phyloP scores from a whole-genome alignment of 2,113 vertebrate genomes.

The Pavo muticus region DNA sequence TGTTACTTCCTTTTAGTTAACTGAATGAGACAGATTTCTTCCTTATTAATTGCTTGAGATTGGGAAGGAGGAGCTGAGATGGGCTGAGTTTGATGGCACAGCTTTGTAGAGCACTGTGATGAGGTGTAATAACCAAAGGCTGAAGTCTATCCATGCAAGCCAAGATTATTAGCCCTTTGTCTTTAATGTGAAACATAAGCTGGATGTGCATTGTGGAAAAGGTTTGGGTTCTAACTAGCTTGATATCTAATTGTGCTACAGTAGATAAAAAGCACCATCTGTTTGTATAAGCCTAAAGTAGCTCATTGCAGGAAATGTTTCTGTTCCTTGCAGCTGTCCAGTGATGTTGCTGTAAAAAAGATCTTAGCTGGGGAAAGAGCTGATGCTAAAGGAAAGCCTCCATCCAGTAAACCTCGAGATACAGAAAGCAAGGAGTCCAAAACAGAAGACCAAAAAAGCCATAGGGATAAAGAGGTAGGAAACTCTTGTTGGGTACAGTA shows the following conservation, averaged over 20 bases:
- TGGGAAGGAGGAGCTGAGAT: not conserved
- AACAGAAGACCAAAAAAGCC: constrained; percentile 67
- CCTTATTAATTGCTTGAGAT: not conserved
- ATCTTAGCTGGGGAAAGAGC: constrained; percentile 88
- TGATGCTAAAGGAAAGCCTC: constrained; percentile 79
- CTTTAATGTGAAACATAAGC: not conserved
- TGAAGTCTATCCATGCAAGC: not conserved
- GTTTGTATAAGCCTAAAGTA: not conserved
- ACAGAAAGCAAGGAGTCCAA: constrained; percentile 80
- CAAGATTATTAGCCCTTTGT: not conserved
- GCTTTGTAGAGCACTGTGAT: not conserved
- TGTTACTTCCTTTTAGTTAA: not conserved
- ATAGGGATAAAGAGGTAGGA: constrained; percentile 77
- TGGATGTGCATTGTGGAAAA: not conserved
- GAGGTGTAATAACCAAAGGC: not conserved
- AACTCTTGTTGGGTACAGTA: not conserved
- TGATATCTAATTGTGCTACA: not conserved
- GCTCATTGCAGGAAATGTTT: not conserved
- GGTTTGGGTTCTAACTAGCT: not conserved
- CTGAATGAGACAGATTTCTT: not conserved
- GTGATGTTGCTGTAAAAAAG: constrained; percentile 91
- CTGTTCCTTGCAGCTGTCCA: constrained; percentile 82
- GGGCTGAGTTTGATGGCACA: not conserved
- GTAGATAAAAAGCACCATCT: not conserved
- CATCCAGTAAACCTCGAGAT: constrained; percentile 81